Evolutionary conservation across 2,888 invertebrate species (phyloP).

Genomic region (Plebejus argus): DNA sequence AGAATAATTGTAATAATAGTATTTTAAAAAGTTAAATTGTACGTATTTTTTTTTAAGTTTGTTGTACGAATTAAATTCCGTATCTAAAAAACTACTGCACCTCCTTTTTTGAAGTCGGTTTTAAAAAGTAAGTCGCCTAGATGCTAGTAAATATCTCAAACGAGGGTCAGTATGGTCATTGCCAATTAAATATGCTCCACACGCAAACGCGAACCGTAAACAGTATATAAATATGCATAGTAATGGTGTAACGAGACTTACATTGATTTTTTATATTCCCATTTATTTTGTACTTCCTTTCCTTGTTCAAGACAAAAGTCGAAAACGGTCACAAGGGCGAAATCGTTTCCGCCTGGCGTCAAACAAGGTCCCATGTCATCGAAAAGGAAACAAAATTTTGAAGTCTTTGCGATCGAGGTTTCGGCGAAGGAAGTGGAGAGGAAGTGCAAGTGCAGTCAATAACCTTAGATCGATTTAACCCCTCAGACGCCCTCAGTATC

Average conservation of each 20-base stretch:
- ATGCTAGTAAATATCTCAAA: background rate
- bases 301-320: slow-evolving; percentile 32
- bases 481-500: too few species aligned
- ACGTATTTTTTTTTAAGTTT: too few species aligned
- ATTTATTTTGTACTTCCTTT: slow-evolving; percentile 38
- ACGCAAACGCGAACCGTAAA: slow-evolving; percentile 50
- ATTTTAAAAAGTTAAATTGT: too few species aligned
- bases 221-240: slow-evolving; percentile 61
- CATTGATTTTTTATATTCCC: slow-evolving; percentile 42
- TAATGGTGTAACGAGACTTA: slow-evolving; percentile 40
- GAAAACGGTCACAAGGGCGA: slow-evolving; percentile 4
- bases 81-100: too few species aligned
- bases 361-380: background rate
- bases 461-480: background rate
- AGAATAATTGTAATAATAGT: too few species aligned
- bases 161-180: slow-evolving; percentile 5
- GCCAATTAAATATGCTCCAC: slow-evolving; percentile 54
- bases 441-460: slow-evolving; percentile 16
- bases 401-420: slow-evolving; percentile 8
- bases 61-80: too few species aligned
- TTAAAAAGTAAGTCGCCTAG: background rate
- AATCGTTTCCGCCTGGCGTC: slow-evolving; percentile 13
- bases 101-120: too few species aligned
- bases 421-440: background rate
- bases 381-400: background rate